These are phyloP conservation scores for Andrena minutula DNA, from an alignment of 2,888 invertebrate species.

Conservation along the genomic window DNA sequence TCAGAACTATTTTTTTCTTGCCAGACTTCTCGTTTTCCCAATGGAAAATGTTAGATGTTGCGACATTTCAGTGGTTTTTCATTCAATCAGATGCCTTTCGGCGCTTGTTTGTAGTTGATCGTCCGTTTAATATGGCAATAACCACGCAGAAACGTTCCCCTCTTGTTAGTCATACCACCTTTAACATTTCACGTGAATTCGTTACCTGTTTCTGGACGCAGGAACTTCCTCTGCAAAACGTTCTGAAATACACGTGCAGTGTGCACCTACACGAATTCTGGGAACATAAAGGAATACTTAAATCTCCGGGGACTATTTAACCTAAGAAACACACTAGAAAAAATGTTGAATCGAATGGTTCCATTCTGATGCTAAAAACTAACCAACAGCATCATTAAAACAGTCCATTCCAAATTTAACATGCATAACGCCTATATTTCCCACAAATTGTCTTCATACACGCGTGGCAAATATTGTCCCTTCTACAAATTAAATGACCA, in stretches of 20 bases:
- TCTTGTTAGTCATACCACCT: conserved; percentile 5
- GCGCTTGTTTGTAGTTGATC: not conserved
- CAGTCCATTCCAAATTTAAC: not conserved
- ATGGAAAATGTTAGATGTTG: not conserved
- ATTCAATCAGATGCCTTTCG: not conserved
- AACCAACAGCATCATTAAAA: no score
- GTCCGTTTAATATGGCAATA: not conserved
- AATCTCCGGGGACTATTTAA: no score
- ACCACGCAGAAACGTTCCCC: not conserved
- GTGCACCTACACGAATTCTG: conserved; percentile 18
- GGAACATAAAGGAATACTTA: no score
- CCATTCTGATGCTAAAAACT: no score
- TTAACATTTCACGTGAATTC: conserved; percentile 23
- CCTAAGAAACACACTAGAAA: not conserved
- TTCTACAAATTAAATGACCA: not conserved
- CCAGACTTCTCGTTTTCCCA: not conserved
- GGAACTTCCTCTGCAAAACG: conserved; percentile 34
- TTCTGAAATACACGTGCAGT: conserved; percentile 15
- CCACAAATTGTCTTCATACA: not conserved
- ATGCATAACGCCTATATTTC: not conserved
- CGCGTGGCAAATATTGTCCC: not conserved
- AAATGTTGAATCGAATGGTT: no score
- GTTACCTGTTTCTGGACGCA: not conserved
- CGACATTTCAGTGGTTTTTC: not conserved
- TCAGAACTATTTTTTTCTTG: not conserved